Evolutionary conservation across 2,888 invertebrate genomes (phyloP), one percentile per base, ranked within the genome.

Genomic region (Diogma glabrata): DNA sequence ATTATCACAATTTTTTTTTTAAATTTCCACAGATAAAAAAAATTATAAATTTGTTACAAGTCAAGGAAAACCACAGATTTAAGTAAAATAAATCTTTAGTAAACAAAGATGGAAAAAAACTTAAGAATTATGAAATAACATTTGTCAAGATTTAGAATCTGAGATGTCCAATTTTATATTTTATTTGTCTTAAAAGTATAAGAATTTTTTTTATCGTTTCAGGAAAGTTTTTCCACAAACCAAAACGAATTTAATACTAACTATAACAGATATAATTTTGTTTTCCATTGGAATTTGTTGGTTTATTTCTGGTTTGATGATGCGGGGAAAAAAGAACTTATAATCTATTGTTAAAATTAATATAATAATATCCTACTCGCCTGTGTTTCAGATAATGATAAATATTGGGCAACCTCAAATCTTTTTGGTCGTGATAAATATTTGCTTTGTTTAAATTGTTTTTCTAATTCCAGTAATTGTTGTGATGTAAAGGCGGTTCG

Each of bases 371-470:
- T 48, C 48, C 48, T 52, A 60, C 67, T 69, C 67, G 94, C 95
- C 85, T 96, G 95, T 6, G 97, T 99, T 75, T 99, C 99, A 1
- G 96, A 96, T 38, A 99, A 79, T 87, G 94, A 92, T 53, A 99
- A 74, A 51, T 91, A 91, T 52, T 96, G 97, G 43, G 99, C 99
- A 48, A 99, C 96, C 70, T 99, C 97, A 69, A 96, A 99, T 63
- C 99, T 77, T 72, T 97, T 96, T 17, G 99, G 97, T 59, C 99
- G 75, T 26, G 96, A 97, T 43, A 99, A 81, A 75, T 99, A 99
- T 72, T 99, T 99, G 77, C 96, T 99, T 77, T 95, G 92, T 55
- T 93, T 82, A 75, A 99, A 99, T 74, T 99, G 97, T 68, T 95
- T 90, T 73, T 99, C 99, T 64, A 99, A 73, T 70, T 99, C 97